Conservation (phyloP, 2,797 vertebrate species). For the Gambelia wislizenii region DNA sequence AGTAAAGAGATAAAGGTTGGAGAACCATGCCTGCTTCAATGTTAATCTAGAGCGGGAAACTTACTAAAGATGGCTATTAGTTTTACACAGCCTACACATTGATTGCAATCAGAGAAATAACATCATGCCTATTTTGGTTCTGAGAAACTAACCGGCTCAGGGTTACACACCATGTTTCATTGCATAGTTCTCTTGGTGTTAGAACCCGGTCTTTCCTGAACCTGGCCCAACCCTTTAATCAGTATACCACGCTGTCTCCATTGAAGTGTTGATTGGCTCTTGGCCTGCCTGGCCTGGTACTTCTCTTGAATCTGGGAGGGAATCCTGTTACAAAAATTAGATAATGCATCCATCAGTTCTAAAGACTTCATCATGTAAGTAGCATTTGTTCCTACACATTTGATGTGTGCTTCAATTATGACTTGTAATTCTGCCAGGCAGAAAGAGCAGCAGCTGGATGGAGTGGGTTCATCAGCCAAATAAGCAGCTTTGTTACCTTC, state of each 20-base stretch:
- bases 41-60: neutral
- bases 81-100: too few species aligned
- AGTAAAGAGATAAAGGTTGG: too few species aligned
- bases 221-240: neutral
- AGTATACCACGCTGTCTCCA: neutral
- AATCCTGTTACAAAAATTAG: neutral
- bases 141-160: neutral
- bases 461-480: slow-evolving; percentile 39
- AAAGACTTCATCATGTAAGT: neutral
- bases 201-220: neutral
- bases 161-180: neutral
- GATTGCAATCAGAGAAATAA: too few species aligned
- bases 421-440: slow-evolving; percentile 29
- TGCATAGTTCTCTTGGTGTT: neutral
- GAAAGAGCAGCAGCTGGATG: slow-evolving; percentile 42
- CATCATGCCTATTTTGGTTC: neutral
- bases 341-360: neutral
- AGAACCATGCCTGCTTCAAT: too few species aligned
- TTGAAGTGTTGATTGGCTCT: neutral
- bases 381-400: slow-evolving; percentile 16
- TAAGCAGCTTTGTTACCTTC: slow-evolving; percentile 43
- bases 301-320: neutral
- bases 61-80: neutral
- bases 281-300: neutral
- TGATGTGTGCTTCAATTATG: slow-evolving; percentile 21